These are phyloP conservation scores for Petrolisthes cinctipes DNA, from an alignment of 2,888 invertebrate species.

Conservation along the genomic window DNA sequence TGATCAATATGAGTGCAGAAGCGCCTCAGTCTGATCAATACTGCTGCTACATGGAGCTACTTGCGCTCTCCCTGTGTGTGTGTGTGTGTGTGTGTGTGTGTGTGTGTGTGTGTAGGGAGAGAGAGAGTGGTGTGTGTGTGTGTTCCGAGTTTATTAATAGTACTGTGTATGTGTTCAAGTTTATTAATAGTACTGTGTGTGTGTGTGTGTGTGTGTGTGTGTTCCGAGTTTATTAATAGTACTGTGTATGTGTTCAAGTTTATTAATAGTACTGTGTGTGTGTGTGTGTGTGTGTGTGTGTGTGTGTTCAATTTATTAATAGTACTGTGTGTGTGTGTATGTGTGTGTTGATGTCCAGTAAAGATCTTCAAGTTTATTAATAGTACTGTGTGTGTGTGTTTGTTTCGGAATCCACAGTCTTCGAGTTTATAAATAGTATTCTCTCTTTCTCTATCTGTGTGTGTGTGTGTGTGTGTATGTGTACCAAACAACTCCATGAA, in stretches of 20 bases:
- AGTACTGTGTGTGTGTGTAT: neutral
- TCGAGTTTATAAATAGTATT: too few species aligned
- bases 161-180: neutral
- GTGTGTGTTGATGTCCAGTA: neutral
- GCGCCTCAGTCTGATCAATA: neutral
- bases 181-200: too few species aligned
- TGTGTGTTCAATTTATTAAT: neutral
- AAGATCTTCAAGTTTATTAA: neutral
- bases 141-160: neutral
- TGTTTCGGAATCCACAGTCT: neutral
- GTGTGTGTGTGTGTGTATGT: neutral
- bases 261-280: neutral
- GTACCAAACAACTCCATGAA: neutral
- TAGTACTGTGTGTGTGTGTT: neutral
- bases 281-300: neutral
- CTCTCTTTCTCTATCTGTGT: neutral
- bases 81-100: neutral
- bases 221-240: neutral
- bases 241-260: neutral
- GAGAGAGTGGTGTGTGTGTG: conserved; percentile 1
- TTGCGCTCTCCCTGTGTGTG: neutral
- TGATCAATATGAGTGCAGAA: neutral
- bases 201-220: conserved; percentile 1
- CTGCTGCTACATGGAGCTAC: neutral
- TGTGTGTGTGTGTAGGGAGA: neutral